Evolutionary conservation across 2,888 invertebrate genomes (phyloP).

Genomic region (Prosopocoilus inquinatus): DNA sequence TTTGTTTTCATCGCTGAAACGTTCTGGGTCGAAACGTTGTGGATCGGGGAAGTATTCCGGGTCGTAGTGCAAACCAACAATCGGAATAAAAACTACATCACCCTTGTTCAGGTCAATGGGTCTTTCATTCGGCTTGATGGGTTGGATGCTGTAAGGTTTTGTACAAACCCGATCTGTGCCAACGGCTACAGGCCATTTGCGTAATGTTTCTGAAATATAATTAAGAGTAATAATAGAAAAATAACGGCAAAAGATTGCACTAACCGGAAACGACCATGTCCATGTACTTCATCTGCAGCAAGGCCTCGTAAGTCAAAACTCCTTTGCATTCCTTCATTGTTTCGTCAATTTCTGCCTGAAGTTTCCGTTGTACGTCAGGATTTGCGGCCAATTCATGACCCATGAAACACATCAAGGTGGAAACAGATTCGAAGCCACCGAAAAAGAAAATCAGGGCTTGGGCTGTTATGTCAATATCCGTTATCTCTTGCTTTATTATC

Average conservation of each 20-base stretch:
- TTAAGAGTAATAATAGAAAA: not conserved
- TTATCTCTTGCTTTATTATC: conserved; percentile 17
- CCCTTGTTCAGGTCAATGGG: conserved; percentile 35
- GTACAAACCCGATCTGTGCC: conserved; percentile 53
- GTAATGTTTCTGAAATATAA: conserved; percentile 44
- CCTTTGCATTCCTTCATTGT: conserved; percentile 29
- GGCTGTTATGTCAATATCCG: conserved; percentile 55
- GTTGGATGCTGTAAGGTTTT: conserved; percentile 50
- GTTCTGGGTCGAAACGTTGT: conserved; percentile 51
- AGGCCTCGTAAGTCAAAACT: conserved; percentile 52
- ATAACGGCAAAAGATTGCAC: not conserved
- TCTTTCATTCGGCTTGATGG: conserved; percentile 23
- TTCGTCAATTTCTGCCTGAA: conserved; percentile 57
- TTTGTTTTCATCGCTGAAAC: conserved; percentile 45
- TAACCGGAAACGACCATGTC: conserved; percentile 59
- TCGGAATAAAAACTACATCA: conserved; percentile 42
- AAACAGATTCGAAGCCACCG: conserved; percentile 55
- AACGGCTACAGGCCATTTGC: conserved; percentile 52
- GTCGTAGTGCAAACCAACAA: conserved; percentile 49
- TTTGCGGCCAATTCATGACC: conserved; percentile 59
- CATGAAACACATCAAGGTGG: conserved; percentile 53
- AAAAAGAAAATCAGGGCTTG: conserved; percentile 57
- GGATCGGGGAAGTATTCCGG: conserved; percentile 50
- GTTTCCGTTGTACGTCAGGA: conserved; percentile 57
- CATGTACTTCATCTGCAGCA: conserved; percentile 57